Evolutionary conservation across 53 echinoderm and acorn worm species (phyloP), one percentile per base, ranked within the genome.

Genomic region (Luidia sarsii): DNA sequence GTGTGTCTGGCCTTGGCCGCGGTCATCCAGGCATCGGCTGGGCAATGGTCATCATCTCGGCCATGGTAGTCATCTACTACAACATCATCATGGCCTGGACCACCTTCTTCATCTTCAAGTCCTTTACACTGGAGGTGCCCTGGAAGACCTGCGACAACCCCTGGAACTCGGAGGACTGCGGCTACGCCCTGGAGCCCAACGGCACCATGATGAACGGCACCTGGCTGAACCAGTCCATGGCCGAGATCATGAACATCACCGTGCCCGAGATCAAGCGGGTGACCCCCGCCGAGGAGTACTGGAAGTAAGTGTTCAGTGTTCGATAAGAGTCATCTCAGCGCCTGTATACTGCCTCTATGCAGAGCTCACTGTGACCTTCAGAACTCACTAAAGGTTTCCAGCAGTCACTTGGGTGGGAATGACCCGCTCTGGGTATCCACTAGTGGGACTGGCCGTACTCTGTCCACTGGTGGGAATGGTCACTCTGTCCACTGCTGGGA

Each of bases 21-120:
- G 2, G 14, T n/a, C 25, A 25, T 13, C 32, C 63, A 95, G 96
- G 96, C 27, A 93, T 96, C 61, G 96, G 96, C 16, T 93, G 87
- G 93, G 92, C 92, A 13, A 96, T 96, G 96, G 93, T 93, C 22
- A 70, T 92, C 13, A 96, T 96, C 10, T 92, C 96, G 1, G 90
- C 83, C 5, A 83, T 96, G 86, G 96, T 96, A 11, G 90, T 88
- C 36, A 86, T 93, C 59, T 96, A 96, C 73, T 96, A 96, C 86
- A 96, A 96, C 83, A 87, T 96, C 70, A 87, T 93, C 80, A 90
- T 96, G 89, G 92, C 96, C 0, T 96, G 96, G 96, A 88, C 90
- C 2, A 41, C 77, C 14, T 90, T 90, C 38, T 96, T 82, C 88
- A 65, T 96, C 53, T 82, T 96, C 79, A 70, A 87, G 37, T 96